phyloP scores from a whole-genome alignment of 2,113 vertebrate species.

The Pelodiscus sinensis region DNA sequence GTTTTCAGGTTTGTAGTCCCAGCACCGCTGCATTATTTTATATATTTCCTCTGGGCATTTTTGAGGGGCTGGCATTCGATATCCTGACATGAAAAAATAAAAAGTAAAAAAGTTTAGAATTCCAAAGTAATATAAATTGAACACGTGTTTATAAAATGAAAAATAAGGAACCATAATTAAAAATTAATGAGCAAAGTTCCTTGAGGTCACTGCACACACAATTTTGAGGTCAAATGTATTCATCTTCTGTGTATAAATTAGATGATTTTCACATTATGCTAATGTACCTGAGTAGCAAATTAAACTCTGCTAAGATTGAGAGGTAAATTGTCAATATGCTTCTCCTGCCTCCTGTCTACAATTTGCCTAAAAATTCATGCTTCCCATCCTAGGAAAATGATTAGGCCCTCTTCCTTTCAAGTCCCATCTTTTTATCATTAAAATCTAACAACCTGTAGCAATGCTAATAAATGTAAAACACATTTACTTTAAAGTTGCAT shows the following conservation, averaged over 20 bases:
- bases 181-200: not conserved
- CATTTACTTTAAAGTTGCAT: not conserved
- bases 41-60: slow-evolving; percentile 95
- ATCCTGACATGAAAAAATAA: slow-evolving; percentile 79
- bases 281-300: not conserved
- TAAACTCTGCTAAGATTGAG: not conserved
- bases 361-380: not conserved
- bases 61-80: slow-evolving; percentile 94
- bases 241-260: not conserved
- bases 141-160: slow-evolving; percentile 1
- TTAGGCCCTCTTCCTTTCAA: not conserved
- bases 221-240: not conserved
- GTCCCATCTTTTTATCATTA: not conserved
- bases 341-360: not conserved
- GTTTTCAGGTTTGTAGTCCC: slow-evolving; percentile 96
- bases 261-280: not conserved
- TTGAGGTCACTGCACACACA: not conserved
- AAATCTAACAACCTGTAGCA: not conserved
- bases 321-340: not conserved
- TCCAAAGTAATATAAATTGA: not conserved
- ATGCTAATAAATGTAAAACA: not conserved
- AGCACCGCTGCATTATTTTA: slow-evolving; percentile 94
- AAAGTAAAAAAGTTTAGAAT: slow-evolving; percentile 16
- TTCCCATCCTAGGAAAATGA: not conserved
- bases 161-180: not conserved